Evolutionary conservation across 2,888 invertebrate genomes (phyloP).

Genomic region (Acleris literana): DNA sequence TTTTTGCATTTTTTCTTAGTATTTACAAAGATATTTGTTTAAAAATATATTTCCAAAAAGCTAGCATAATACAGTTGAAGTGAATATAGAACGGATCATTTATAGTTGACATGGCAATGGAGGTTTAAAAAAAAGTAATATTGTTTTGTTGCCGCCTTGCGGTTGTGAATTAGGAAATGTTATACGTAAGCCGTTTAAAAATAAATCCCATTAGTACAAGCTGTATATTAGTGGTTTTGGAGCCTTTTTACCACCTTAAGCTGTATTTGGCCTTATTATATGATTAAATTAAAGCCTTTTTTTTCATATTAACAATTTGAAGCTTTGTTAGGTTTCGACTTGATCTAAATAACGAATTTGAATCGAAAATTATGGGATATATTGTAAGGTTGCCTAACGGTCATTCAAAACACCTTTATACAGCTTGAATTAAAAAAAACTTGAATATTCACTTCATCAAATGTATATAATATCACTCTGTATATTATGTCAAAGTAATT

Average conservation of each 20-base stretch:
- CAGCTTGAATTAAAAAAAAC: not conserved
- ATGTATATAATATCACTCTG: slow-evolving; percentile 25
- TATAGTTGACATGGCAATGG: not conserved
- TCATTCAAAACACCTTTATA: not conserved
- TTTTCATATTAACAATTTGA: no score
- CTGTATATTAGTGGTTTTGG: not conserved
- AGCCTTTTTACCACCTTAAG: no score
- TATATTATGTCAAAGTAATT: slow-evolving; percentile 37
- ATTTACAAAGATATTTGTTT: not conserved
- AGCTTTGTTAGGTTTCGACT: no score
- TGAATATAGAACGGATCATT: not conserved
- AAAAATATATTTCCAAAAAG: not conserved
- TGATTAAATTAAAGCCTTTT: no score
- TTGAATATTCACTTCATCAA: slow-evolving; percentile 11
- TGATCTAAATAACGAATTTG: no score
- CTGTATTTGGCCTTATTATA: no score
- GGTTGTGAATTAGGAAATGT: not conserved
- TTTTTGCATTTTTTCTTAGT: not conserved
- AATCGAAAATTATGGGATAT: no score
- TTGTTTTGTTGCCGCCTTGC: no score
- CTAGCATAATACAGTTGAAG: slow-evolving; percentile 20
- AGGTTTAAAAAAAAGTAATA: not conserved
- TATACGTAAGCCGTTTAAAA: not conserved
- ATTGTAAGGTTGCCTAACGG: no score
- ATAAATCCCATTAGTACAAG: not conserved